Base-by-base conservation (phyloP, 2,888 invertebrate genomes). In the Mamestra brassicae region DNA sequence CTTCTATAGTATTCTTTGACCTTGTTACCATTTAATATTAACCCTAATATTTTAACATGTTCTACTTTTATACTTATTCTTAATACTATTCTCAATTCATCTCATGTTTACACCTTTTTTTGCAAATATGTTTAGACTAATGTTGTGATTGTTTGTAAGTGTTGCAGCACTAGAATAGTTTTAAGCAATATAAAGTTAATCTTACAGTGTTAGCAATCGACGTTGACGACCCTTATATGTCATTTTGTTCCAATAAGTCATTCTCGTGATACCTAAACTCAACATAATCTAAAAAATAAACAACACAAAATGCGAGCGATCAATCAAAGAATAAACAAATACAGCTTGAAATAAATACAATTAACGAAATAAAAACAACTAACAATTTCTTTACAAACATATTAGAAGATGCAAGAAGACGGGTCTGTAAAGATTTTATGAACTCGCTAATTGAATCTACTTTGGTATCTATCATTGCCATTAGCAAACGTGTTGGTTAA, bases 361-460 rank as follows among this genome's bases (percentile, higher is more conserved):
- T 67, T 68, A 83, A 67, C 15, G 7, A 15, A 62, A 47, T 7
- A 47, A 45, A 54, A 42, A 54, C 36, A 26, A 4, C 13, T 47
- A 54, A 34, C 55, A 70, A 62, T 62, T 42, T 60, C 10, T 38
- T 34, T 61, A 45, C 57, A 36, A 7, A 65, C 42, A 36, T 45
- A 17, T 61, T 45, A 26, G 6, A 45, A 26, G 6, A 55, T 52
- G n/a, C 17, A 64, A 60, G 42, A 57, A 60, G 42, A 62, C 11
- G 7, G 17, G 15, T 61, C 64, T 52, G 50, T 68, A 34, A 72
- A 82, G 3, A 54, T 60, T 81, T 78, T 80, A 83, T 69, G 8
- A 69, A 61, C 38, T 60, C 57, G 50, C 54, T 76, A 81, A 85
- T 76, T 84, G 57, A 65, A 72, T 63, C 79, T 50, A 60, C 64